phyloP scores from a whole-genome alignment of 2,797 vertebrate species.

The Peromyscus eremicus region DNA sequence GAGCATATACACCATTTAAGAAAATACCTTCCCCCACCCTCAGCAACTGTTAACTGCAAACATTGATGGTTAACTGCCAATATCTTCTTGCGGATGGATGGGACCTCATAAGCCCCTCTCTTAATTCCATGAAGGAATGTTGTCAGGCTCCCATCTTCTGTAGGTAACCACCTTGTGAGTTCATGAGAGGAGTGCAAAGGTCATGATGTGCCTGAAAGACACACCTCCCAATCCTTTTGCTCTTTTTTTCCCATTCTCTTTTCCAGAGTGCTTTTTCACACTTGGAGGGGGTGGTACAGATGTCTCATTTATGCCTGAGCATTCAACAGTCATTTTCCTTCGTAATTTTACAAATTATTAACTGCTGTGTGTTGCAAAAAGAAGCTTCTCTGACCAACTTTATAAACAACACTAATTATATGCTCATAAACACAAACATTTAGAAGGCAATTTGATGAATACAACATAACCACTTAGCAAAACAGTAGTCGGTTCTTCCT shows the following conservation, averaged over 20 bases:
- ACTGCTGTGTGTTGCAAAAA: not conserved
- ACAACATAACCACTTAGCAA: not conserved
- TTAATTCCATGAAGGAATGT: not conserved
- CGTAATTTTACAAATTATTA: not conserved
- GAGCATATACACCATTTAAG: not conserved
- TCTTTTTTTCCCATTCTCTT: not conserved
- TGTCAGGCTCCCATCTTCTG: not conserved
- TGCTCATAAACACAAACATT: not conserved
- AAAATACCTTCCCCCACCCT: not conserved
- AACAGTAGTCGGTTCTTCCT: not conserved
- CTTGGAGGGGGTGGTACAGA: not conserved
- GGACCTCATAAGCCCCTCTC: not conserved
- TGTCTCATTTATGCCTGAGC: not conserved
- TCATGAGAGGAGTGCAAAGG: not conserved
- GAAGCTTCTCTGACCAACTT: not conserved
- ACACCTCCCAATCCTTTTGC: not conserved
- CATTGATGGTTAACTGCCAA: not conserved
- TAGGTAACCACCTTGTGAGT: not conserved
- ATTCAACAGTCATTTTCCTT: not conserved
- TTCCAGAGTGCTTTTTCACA: not conserved
- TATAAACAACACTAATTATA: not conserved
- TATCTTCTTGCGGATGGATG: not conserved
- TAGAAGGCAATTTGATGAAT: not conserved
- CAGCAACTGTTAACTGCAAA: not conserved
- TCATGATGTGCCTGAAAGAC: not conserved